Evolutionary conservation across 1,140 invertebrate species (phyloP), one percentile per base, ranked within the genome.

Genomic region (Tribolium castaneum): DNA sequence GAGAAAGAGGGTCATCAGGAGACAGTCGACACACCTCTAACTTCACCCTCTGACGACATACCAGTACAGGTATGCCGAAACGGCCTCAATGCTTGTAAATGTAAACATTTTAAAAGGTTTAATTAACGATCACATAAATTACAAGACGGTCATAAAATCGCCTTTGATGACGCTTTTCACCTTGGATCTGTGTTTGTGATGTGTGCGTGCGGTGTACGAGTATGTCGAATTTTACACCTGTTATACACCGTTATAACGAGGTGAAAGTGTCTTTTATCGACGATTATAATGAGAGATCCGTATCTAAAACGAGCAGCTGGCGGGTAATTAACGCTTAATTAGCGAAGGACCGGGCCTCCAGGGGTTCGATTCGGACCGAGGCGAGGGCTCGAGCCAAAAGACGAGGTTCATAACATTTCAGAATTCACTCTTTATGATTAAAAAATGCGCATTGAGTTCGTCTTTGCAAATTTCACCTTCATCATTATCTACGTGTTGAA

Each of bases 1-100:
- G 83, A 85, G 80, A 86, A 86, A 79, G 84, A 86, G 72, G 85
- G 84, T n/a, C 83, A 85, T 35, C 84, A 85, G 81, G 85, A 86
- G 66, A 86, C 84, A 6, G 85, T 86, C 50, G 80, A 86, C 70
- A 86, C 85, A 6, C 85, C 85, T 54, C 76, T 85, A 52, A 83
- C 83, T 14, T 86, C 85, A 0, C 85, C 85, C 3, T 81, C 83
- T 14, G 84, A 84, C 56, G 85, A 85, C 13, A 16, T 80, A 14
- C 78, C 59, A 59, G 52, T 81, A 9, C 82, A 85, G 83, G 81
- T 84, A 83, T 71, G 7, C 10, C 25, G 25, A 59, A 22, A 14
- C 10, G 54, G 45, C 70, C 22, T 54, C 74, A 70, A 54, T 39
- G 70, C 70, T 78, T 77, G 72, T 79, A n/a, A n/a, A n/a, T 79